Conservation (phyloP, 2,888 invertebrate genomes). For the Tinea pellionella region DNA sequence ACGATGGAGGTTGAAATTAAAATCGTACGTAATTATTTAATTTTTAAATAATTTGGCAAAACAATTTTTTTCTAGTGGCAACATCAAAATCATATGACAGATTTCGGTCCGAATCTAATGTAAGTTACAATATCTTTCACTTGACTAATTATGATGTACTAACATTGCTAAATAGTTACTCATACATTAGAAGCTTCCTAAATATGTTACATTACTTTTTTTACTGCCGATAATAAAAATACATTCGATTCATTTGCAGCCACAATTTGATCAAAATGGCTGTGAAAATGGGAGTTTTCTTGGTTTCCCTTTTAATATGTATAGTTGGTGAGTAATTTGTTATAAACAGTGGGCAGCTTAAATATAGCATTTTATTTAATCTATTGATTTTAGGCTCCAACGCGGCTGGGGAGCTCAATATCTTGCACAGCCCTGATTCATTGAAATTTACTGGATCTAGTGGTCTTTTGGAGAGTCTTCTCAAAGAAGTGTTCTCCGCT, state of each 20-base stretch:
- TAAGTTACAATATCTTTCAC: too few relatives aligned
- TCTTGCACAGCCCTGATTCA: conserved; percentile 76
- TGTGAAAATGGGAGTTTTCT: conserved; percentile 48
- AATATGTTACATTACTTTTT: neutral
- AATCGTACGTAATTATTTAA: too few relatives aligned
- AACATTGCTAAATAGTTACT: too few relatives aligned
- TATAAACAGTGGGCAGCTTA: neutral
- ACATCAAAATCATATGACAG: conserved; percentile 59
- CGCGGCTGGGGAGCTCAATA: conserved; percentile 74
- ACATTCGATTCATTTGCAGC: conserved; percentile 21
- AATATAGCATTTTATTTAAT: neutral
- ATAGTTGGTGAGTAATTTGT: conserved; percentile 43
- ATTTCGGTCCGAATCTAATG: conserved; percentile 15
- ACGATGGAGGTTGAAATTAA: too few relatives aligned
- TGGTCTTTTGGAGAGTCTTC: conserved; percentile 70
- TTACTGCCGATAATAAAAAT: neutral
- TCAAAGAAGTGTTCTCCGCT: conserved; percentile 79
- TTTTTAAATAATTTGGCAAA: too few relatives aligned
- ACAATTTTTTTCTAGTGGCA: conserved; percentile 24
- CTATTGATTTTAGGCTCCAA: conserved; percentile 44
- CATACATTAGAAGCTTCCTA: too few relatives aligned
- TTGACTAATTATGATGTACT: too few relatives aligned
- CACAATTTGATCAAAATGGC: conserved; percentile 41
- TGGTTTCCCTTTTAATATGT: conserved; percentile 42
- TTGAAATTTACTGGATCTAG: conserved; percentile 76